Percentiles rank a stretch among this genome's conserved stretches.
Conservation (phyloP, 2,888 invertebrate genomes). For the Eupelmus urozonus region DNA sequence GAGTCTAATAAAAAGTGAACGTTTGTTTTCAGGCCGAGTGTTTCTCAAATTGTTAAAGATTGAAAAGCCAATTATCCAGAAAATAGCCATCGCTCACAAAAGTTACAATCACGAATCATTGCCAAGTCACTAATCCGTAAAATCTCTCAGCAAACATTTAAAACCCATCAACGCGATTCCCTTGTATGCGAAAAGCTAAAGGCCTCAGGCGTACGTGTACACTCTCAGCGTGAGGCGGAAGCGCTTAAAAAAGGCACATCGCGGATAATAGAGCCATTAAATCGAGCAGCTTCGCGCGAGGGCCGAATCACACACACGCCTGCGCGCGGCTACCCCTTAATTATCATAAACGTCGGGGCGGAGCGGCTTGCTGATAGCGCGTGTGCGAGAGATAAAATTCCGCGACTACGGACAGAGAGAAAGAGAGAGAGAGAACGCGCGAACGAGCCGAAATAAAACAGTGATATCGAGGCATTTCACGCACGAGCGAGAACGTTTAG, state of each 20-base stretch:
- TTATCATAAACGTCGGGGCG: constrained; percentile 56
- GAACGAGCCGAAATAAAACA: constrained; percentile 75
- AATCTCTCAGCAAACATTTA: background rate
- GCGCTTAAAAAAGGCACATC: constrained; percentile 50
- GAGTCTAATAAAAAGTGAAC: too few relatives aligned
- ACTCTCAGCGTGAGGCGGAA: background rate
- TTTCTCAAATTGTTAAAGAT: too few relatives aligned
- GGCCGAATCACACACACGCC: constrained; percentile 26
- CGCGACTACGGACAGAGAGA: constrained; percentile 49
- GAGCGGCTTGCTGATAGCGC: background rate
- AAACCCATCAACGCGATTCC: constrained; percentile 21
- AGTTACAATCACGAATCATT: background rate
- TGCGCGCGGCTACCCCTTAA: constrained; percentile 51
- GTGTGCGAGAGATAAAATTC: constrained; percentile 58
- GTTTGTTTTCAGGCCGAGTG: too few relatives aligned
- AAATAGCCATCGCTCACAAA: too few relatives aligned
- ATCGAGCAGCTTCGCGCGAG: constrained; percentile 41
- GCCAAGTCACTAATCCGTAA: too few relatives aligned
- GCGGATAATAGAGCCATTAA: constrained; percentile 58
- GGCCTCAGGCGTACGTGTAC: background rate
- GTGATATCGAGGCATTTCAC: constrained; percentile 78
- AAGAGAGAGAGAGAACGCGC: constrained; percentile 54
- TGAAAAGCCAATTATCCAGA: too few relatives aligned
- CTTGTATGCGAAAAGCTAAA: background rate
- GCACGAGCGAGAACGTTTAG: constrained; percentile 77